Evolutionary conservation across 2,797 vertebrate species (phyloP).

Genomic region (Crocodylus rhombifer): DNA sequence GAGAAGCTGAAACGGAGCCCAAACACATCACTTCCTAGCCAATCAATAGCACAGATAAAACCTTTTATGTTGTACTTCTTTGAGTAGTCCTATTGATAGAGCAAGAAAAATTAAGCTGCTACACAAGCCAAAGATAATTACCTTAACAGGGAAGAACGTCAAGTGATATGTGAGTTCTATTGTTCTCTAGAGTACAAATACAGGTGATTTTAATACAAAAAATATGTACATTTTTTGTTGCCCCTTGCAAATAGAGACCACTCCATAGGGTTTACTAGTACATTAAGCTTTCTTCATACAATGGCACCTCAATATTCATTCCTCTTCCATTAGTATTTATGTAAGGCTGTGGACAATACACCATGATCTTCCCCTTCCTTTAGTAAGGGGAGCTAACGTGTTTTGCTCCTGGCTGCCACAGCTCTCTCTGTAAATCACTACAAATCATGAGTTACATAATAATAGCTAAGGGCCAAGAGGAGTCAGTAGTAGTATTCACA

Average conservation of each 20-base stretch:
- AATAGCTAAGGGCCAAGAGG: not conserved
- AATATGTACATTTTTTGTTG: not conserved
- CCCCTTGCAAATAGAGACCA: slow-evolving; percentile 31
- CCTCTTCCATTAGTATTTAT: not conserved
- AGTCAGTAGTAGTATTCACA: not conserved
- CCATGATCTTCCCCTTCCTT: not conserved
- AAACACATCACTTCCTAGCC: slow-evolving; percentile 59
- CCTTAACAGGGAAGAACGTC: slow-evolving; percentile 54
- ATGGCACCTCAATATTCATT: slow-evolving; percentile 12
- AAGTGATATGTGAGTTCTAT: slow-evolving; percentile 2
- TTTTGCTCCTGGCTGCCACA: not conserved
- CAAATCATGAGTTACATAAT: not conserved
- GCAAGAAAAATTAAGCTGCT: slow-evolving; percentile 55
- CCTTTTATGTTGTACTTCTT: slow-evolving; percentile 60
- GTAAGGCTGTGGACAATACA: slow-evolving; percentile 2
- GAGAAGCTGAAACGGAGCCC: slow-evolving; percentile 59
- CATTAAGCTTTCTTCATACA: not conserved
- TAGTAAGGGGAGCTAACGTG: not conserved
- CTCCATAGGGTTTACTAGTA: not conserved
- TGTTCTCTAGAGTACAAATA: slow-evolving; percentile 50
- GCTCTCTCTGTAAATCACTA: not conserved
- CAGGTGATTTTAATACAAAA: slow-evolving; percentile 24
- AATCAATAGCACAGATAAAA: slow-evolving; percentile 75
- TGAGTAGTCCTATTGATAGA: slow-evolving; percentile 61
- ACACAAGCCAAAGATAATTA: slow-evolving; percentile 71